Conservation (phyloP, 2,797 vertebrate species). For the Falco novaeseelandiae region DNA sequence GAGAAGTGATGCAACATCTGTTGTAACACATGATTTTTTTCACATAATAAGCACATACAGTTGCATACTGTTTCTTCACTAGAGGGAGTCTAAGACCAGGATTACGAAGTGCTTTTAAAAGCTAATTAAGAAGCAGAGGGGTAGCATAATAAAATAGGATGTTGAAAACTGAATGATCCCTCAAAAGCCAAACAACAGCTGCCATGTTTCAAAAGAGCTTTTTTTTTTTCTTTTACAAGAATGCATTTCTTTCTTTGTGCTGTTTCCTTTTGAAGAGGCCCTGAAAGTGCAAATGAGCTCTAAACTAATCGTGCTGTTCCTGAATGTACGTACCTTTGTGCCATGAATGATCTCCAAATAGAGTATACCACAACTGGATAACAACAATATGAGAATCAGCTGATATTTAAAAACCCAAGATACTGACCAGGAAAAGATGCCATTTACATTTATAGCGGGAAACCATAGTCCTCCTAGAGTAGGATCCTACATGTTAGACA, state of each 20-base stretch:
- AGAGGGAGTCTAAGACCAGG: slow-evolving; percentile 28
- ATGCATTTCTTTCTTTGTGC: background rate
- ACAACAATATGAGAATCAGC: background rate
- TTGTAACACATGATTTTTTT: accelerated
- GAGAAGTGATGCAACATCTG: accelerated
- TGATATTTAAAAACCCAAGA: background rate
- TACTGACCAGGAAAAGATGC: background rate
- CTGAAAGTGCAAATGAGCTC: background rate
- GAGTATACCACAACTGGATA: background rate
- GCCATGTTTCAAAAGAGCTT: background rate
- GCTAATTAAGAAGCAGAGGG: accelerated
- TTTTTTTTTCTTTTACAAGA: background rate
- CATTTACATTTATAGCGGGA: background rate
- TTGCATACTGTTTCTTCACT: background rate
- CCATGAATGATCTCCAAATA: background rate
- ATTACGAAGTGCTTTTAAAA: background rate
- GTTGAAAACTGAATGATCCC: background rate
- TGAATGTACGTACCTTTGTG: background rate
- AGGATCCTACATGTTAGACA: background rate
- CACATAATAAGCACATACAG: accelerated
- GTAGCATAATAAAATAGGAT: background rate
- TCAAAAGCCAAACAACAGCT: background rate
- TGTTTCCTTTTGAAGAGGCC: background rate
- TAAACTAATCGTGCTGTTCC: background rate
- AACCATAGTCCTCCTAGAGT: background rate